These are phyloP conservation scores for Megalops cyprinoides DNA, from an alignment of 2,797 vertebrate genomes.

Conservation along the genomic window DNA sequence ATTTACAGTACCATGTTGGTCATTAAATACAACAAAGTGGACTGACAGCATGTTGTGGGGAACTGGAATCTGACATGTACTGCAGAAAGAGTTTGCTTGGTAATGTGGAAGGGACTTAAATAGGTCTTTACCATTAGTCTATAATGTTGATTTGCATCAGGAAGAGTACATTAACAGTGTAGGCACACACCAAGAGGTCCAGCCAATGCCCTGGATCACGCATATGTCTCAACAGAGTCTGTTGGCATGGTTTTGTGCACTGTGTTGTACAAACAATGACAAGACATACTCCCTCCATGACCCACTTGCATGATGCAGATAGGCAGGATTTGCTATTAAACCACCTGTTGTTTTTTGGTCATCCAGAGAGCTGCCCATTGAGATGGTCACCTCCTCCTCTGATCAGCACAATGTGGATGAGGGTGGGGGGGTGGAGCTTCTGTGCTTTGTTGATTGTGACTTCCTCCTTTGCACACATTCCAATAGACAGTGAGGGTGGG, in stretches of 20 bases:
- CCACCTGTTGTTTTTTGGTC: background rate
- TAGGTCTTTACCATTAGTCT: too few relatives aligned
- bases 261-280: background rate
- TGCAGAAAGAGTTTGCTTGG: too few relatives aligned
- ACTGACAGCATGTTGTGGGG: background rate
- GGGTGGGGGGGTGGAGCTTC: background rate
- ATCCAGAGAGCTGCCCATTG: background rate
- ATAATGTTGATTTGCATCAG: too few relatives aligned
- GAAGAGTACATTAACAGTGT: background rate
- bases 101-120: too few relatives aligned
- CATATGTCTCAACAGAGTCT: background rate
- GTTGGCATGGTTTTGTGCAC: background rate
- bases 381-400: background rate
- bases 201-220: background rate
- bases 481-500: background rate
- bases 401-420: background rate
- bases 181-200: background rate
- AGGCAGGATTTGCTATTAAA: background rate
- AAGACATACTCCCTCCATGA: background rate
- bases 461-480: background rate
- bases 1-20: background rate
- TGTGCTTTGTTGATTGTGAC: background rate
- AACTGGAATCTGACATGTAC: background rate
- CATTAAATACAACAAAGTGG: constrained; percentile 9
- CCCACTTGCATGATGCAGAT: background rate